Evolutionary conservation across 2,888 invertebrate genomes (phyloP).

Genomic region (Terebella lapidaria): DNA sequence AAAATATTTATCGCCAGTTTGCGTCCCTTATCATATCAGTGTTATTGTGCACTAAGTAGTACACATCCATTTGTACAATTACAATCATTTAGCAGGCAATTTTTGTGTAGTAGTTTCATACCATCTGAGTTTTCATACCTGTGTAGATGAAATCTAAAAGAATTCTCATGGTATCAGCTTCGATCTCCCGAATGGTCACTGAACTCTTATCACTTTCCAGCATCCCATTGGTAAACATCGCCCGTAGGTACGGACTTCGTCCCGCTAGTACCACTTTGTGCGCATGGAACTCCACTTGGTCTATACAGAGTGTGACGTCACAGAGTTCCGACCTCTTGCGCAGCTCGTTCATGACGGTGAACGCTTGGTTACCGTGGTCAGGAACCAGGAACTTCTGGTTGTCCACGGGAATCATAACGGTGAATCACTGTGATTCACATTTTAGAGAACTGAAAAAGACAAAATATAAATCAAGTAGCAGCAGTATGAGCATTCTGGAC

Average conservation of each 20-base stretch:
- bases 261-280: conserved; percentile 48
- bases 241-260: conserved; percentile 46
- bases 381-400: conserved; percentile 40
- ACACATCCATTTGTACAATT: too few relatives aligned
- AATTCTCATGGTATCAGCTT: conserved; percentile 39
- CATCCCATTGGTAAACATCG: conserved; percentile 52
- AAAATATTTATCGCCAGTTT: too few relatives aligned
- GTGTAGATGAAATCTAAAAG: conserved; percentile 49
- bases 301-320: conserved; percentile 42
- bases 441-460: background rate
- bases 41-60: too few relatives aligned
- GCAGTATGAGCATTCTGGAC: too few relatives aligned
- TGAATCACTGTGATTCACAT: background rate
- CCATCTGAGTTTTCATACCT: too few relatives aligned
- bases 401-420: conserved; percentile 38
- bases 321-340: conserved; percentile 37
- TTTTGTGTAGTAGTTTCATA: too few relatives aligned
- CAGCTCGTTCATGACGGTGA: conserved; percentile 44
- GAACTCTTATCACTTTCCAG: conserved; percentile 40
- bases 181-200: conserved; percentile 44
- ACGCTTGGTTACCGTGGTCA: conserved; percentile 39
- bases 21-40: too few relatives aligned
- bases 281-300: conserved; percentile 39
- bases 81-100: too few relatives aligned
- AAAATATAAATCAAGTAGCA: background rate